These are phyloP conservation scores for Atta texana DNA, from an alignment of 1,140 invertebrate genomes.

Conservation along the genomic window DNA sequence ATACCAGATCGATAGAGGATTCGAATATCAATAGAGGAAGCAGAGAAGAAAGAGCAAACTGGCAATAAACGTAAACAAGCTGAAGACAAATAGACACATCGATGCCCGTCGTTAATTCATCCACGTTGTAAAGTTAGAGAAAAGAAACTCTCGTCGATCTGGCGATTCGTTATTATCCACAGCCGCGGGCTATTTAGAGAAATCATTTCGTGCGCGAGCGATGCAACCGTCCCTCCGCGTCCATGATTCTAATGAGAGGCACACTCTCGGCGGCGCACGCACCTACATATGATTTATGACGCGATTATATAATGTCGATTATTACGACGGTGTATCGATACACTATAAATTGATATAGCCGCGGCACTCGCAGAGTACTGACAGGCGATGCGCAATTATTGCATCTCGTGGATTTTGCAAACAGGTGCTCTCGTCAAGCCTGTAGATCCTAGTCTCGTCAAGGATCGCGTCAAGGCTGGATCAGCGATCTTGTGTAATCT, in stretches of 20 bases:
- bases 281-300: constrained; percentile 79
- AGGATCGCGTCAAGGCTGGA: constrained; percentile 63
- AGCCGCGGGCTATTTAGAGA: constrained; percentile 75
- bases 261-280: constrained; percentile 64
- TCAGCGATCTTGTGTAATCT: neutral
- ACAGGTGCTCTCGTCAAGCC: constrained; percentile 6
- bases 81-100: neutral
- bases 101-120: constrained; percentile 60
- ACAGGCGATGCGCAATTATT: constrained; percentile 20
- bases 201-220: constrained; percentile 77
- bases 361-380: constrained; percentile 6
- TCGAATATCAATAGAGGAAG: neutral
- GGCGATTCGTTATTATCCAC: constrained; percentile 69
- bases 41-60: neutral
- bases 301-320: constrained; percentile 82
- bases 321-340: constrained; percentile 80
- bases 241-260: constrained; percentile 78
- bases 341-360: constrained; percentile 71
- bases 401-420: constrained; percentile 38
- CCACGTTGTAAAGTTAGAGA: constrained; percentile 27
- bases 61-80: neutral
- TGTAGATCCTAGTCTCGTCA: constrained; percentile 22
- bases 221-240: constrained; percentile 71
- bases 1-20: neutral
- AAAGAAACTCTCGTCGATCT: constrained; percentile 46